Evolutionary conservation across 1,140 invertebrate genomes (phyloP).

Genomic region (Venustaconcha ellipsiformis): DNA sequence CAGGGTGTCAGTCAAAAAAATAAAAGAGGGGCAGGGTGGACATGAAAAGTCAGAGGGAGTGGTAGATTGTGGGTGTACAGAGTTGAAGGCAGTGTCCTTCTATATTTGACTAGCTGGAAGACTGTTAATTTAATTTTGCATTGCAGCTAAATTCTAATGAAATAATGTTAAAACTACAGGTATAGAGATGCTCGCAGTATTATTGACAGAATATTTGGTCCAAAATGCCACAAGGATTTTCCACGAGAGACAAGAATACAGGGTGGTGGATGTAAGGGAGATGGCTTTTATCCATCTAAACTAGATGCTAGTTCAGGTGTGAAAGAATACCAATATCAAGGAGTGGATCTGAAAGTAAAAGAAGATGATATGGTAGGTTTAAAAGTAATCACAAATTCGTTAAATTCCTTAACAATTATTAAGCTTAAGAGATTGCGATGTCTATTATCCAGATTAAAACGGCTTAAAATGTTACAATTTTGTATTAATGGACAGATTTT

Average conservation of each 20-base stretch:
- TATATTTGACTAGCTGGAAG: too few species aligned
- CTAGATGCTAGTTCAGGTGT: slow-evolving; percentile 10
- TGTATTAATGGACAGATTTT: not conserved
- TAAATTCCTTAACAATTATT: too few species aligned
- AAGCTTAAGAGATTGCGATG: too few species aligned
- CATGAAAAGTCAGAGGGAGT: too few species aligned
- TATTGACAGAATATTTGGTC: slow-evolving; percentile 39
- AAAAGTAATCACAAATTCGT: not conserved
- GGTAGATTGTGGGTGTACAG: too few species aligned
- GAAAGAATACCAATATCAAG: slow-evolving; percentile 30
- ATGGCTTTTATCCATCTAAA: slow-evolving; percentile 31
- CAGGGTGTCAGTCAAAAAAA: too few species aligned
- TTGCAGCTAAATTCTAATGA: not conserved
- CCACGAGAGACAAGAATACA: slow-evolving; percentile 18
- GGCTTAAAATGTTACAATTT: not conserved
- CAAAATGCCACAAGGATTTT: slow-evolving; percentile 39
- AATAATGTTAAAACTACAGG: slow-evolving; percentile 19
- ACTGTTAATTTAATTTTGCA: too few species aligned
- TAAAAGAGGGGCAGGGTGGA: too few species aligned
- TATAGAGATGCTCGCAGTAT: slow-evolving; percentile 30
- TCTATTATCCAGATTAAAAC: not conserved
- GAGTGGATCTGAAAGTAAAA: slow-evolving; percentile 23
- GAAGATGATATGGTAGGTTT: slow-evolving; percentile 6
- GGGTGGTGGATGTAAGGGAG: slow-evolving; percentile 23
- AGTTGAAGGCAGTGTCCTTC: not conserved